Conservation (phyloP, 2,888 invertebrate genomes). For the Nemoura dubitans region DNA sequence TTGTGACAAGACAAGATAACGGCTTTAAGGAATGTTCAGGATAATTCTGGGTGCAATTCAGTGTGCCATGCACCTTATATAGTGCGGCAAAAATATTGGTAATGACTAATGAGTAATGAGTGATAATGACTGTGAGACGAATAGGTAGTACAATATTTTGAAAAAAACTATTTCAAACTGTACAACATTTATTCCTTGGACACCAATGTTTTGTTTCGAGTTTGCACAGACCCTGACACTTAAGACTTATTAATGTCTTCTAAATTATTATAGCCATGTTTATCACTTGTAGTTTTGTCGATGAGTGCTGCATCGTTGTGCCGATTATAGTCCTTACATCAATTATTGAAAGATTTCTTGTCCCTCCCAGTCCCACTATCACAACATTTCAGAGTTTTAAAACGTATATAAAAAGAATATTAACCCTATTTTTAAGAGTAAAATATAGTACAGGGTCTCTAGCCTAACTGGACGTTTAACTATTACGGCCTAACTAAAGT, state of each 20-base stretch:
- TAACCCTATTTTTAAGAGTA: neutral
- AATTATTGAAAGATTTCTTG: neutral
- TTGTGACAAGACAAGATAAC: too few species aligned
- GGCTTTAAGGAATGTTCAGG: too few species aligned
- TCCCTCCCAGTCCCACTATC: neutral
- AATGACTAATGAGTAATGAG: too few species aligned
- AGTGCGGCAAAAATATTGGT: too few species aligned
- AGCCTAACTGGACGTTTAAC: neutral
- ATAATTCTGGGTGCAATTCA: too few species aligned
- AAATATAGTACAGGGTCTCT: neutral
- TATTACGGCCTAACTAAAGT: neutral
- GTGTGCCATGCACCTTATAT: too few species aligned
- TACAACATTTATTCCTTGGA: neutral
- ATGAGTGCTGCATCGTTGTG: neutral
- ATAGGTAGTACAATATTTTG: too few species aligned
- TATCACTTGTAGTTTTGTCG: neutral
- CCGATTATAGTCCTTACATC: neutral
- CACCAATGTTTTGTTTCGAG: neutral
- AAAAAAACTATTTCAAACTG: too few species aligned
- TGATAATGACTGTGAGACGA: too few species aligned
- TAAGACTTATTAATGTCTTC: constrained; percentile 16
- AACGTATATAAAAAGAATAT: neutral
- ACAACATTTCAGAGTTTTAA: neutral
- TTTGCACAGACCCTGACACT: neutral
- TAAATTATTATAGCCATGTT: constrained; percentile 8